Evolutionary conservation across 30 jellyfish, hydroid and myxozoan species (phyloP).

Genomic region (Pelagia noctiluca): DNA sequence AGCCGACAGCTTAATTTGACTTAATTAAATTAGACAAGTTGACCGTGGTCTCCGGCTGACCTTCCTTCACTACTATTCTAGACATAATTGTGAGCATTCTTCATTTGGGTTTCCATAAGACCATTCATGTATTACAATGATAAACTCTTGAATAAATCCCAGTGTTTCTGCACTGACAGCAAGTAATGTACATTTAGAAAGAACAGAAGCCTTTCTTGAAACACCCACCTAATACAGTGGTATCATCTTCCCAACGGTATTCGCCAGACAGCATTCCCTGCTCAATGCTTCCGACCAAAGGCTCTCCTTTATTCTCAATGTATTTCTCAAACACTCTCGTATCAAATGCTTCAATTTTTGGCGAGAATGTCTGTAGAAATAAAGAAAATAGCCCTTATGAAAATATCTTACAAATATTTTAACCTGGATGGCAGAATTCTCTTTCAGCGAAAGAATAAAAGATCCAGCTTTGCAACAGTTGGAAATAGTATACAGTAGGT

Average conservation of each 20-base stretch:
- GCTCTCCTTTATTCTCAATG: conserved; percentile 85
- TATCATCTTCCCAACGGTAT: conserved; percentile 78
- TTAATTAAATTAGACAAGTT: too few species aligned
- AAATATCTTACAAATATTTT: too few species aligned
- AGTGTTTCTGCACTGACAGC: neutral
- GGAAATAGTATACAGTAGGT: too few species aligned
- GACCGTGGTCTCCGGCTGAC: too few species aligned
- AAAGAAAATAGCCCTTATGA: neutral
- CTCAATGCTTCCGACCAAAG: conserved; percentile 88
- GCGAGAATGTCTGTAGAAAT: conserved; percentile 57
- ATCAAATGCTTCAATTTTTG: conserved; percentile 57
- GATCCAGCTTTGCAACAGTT: too few species aligned
- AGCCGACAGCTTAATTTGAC: too few species aligned
- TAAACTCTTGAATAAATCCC: neutral
- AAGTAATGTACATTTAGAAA: neutral
- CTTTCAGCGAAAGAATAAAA: too few species aligned
- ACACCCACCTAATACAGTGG: conserved; percentile 53
- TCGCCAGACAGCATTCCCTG: conserved; percentile 92
- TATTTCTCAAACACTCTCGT: conserved; percentile 75
- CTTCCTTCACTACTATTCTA: too few species aligned
- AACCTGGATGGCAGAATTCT: too few species aligned
- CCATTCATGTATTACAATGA: too few species aligned
- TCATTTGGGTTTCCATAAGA: too few species aligned
- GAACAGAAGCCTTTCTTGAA: neutral
- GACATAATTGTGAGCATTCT: too few species aligned